Conservation (phyloP, 1,140 invertebrate genomes). For the Bathynomus jamesi region DNA sequence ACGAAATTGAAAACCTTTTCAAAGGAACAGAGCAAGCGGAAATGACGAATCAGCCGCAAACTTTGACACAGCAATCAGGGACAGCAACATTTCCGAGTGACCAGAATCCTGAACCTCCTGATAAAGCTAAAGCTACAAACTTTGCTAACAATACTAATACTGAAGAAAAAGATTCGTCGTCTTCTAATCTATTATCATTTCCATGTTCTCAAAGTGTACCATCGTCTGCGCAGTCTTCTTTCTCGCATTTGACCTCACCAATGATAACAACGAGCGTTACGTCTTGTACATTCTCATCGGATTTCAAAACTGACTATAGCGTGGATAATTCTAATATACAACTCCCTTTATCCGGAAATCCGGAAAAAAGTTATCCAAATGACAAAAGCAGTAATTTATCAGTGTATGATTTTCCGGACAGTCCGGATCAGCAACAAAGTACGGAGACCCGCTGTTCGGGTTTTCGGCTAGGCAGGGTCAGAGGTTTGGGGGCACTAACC, state of each 20-base stretch:
- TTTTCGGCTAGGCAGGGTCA: conserved; percentile 38
- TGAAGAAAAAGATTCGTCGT: background rate
- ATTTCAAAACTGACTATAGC: background rate
- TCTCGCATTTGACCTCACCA: background rate
- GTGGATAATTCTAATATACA: background rate
- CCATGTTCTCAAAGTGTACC: background rate
- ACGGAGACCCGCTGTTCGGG: conserved; percentile 18
- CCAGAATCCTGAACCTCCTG: background rate
- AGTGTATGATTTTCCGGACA: conserved; percentile 30
- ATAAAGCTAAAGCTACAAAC: background rate
- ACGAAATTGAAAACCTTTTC: background rate
- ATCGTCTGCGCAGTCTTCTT: background rate
- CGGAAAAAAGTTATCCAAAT: conserved; percentile 3
- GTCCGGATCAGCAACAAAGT: conserved; percentile 20
- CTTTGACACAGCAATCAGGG: background rate
- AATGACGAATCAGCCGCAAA: background rate
- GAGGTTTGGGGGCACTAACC: conserved; percentile 24
- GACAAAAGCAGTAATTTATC: conserved; percentile 23
- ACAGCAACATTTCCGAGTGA: background rate
- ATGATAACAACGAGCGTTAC: background rate
- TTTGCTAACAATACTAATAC: background rate
- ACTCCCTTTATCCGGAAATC: background rate
- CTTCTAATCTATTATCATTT: background rate
- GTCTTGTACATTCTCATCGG: background rate
- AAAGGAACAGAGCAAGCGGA: background rate